These are phyloP conservation scores for Lasioglossum figueresi DNA, from an alignment of 2,888 invertebrate genomes.

Conservation along the genomic window DNA sequence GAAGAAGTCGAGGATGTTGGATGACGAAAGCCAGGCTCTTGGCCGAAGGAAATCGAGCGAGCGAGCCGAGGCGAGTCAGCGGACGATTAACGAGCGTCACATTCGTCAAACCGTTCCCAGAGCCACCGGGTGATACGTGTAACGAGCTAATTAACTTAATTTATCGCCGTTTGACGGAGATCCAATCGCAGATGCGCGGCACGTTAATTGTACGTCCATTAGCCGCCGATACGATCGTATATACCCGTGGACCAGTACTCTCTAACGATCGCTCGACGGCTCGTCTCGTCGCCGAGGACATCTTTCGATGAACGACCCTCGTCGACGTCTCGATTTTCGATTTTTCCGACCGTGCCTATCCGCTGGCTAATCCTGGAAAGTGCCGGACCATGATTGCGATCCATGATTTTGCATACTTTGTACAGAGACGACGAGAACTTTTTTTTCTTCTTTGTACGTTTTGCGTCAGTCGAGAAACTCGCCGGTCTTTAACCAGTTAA, in stretches of 20 bases:
- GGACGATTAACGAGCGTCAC: constrained; percentile 72
- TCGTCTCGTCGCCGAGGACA: constrained; percentile 49
- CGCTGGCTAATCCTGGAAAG: neutral
- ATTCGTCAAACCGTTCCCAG: constrained; percentile 75
- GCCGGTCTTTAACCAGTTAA: neutral
- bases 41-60: constrained; percentile 43
- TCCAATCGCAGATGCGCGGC: constrained; percentile 79
- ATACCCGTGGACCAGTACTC: constrained; percentile 58
- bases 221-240: constrained; percentile 78
- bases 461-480: neutral
- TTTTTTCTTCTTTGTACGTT: neutral
- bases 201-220: constrained; percentile 81
- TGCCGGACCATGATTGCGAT: constrained; percentile 17
- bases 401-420: constrained; percentile 2
- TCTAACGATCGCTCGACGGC: constrained; percentile 71
- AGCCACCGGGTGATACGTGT: constrained; percentile 73
- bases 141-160: constrained; percentile 81
- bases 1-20: constrained; percentile 30
- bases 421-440: neutral
- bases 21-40: constrained; percentile 41
- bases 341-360: constrained; percentile 19
- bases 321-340: constrained; percentile 36
- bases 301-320: constrained; percentile 37
- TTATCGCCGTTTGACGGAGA: constrained; percentile 79
- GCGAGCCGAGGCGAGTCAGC: constrained; percentile 25